A percentile compares a stretch with the other conserved stretches of the same genome.
Conservation (phyloP, 1,140 invertebrate species). For the Harpegnathos saltator region DNA sequence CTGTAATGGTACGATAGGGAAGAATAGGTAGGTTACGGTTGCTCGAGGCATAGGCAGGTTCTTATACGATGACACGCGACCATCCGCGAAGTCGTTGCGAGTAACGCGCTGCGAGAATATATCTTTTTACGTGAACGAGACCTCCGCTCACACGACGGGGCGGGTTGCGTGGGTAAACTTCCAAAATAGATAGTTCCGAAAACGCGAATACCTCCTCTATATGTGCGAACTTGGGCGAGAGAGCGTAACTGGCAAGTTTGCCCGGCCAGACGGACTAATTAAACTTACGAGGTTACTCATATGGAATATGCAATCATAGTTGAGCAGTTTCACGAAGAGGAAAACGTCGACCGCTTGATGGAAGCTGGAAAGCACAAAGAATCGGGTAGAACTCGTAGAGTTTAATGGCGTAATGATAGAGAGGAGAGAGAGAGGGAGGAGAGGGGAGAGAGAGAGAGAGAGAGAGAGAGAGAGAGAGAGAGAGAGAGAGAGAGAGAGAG, state of each 20-base stretch:
- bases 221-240: conserved; percentile 46
- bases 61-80: conserved; percentile 54
- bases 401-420: conserved; percentile 25
- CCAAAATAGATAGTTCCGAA: conserved; percentile 65
- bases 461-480: too few relatives aligned
- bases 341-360: conserved; percentile 22
- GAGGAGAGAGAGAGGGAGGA: too few relatives aligned
- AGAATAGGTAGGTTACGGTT: conserved; percentile 68
- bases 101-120: conserved; percentile 15
- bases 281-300: conserved; percentile 29
- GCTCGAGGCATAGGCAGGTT: conserved; percentile 58
- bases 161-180: conserved; percentile 51
- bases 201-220: conserved; percentile 63
- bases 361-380: conserved; percentile 15
- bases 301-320: conserved; percentile 15
- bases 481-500: too few relatives aligned
- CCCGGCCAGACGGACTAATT: conserved; percentile 52
- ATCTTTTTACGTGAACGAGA: conserved; percentile 64
- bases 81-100: conserved; percentile 52
- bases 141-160: conserved; percentile 31
- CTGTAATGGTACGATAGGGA: conserved; percentile 79
- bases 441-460: too few relatives aligned
- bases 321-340: conserved; percentile 5
- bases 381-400: conserved; percentile 25
- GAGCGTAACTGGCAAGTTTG: conserved; percentile 41